Evolutionary conservation across 2,888 invertebrate species (phyloP), one percentile per base, ranked within the genome.

Genomic region (Seira ritae): DNA sequence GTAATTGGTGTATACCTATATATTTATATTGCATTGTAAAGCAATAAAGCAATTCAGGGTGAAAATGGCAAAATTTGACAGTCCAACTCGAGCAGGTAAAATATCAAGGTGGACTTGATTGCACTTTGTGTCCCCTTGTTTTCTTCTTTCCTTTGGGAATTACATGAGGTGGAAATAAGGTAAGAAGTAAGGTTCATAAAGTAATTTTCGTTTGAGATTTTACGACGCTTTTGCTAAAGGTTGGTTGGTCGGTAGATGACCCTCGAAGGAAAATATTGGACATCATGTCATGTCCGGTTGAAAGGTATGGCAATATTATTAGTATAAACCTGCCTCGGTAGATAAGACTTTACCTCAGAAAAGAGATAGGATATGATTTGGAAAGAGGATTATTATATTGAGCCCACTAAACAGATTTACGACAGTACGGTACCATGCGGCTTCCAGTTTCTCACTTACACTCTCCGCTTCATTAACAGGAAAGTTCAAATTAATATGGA

Each of bases 381-480:
- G 42, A 42, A 42, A 42, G 12, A 12, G 6, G 42, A 69, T 20
- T 24, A 31, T 66, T 42, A 67, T 70, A 74, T 23, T 42, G 42
- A 42, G 23, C 67, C 71, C 60, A 62, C 37, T 71, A 37, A 80
- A 73, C 17, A 68, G 80, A 73, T 80, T 80, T 80, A 80, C 65
- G 68, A 68, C 60, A 15, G n/a, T 50, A 79, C 71, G 79, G 79
- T 72, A 79, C 46, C 66, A n/a, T 72, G 72, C 60, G 79, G 79
- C 79, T 68, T 17, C 24, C 20, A 23, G 50, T 19, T 70, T 80
- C 80, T 80, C 80, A 72, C 80, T 68, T 80, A 65, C 80, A 37
- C 73, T 74, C 80, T 80, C 80, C 74, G 80, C 74, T 80, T 80
- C 80, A 80, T 80, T 80, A 80, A 74, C 80, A 80, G 80, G 69